These are phyloP conservation scores for Microplitis manilae DNA, from an alignment of 2,888 invertebrate species.

Conservation along the genomic window DNA sequence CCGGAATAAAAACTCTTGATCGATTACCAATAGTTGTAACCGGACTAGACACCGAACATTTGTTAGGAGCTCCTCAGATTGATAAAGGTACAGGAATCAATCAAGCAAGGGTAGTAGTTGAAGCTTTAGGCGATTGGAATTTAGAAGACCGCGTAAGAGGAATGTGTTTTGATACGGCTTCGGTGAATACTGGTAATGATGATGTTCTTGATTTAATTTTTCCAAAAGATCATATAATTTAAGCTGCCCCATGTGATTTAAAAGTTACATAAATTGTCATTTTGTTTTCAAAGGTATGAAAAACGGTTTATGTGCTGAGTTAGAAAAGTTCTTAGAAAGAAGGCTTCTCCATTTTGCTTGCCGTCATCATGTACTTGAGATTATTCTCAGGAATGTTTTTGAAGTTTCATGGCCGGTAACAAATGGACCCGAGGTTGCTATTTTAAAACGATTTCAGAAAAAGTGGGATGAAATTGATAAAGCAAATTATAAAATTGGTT, in stretches of 20 bases:
- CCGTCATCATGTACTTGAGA: conserved; percentile 55
- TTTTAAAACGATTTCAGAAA: conserved; percentile 19
- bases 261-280: not conserved
- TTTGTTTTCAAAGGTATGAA: conserved; percentile 5
- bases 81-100: conserved; percentile 38
- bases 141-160: conserved; percentile 43
- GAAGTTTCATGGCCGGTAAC: conserved; percentile 32
- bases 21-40: conserved; percentile 42
- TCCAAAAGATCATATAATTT: not conserved
- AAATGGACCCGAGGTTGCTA: conserved; percentile 9
- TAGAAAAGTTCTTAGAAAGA: conserved; percentile 49
- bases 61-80: conserved; percentile 45
- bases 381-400: conserved; percentile 43
- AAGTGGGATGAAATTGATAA: not conserved
- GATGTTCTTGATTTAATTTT: conserved; percentile 1
- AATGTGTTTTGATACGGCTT: conserved; percentile 55
- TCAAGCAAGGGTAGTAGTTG: conserved; percentile 41
- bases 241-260: not conserved
- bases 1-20: conserved; percentile 39
- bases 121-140: conserved; percentile 43
- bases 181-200: conserved; percentile 52
- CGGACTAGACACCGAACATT: conserved; percentile 39
- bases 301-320: not conserved
- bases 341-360: conserved; percentile 54
- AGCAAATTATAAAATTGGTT: not conserved